Evolutionary conservation across 2,113 vertebrate species (phyloP), one percentile per base, ranked within the genome.

Genomic region (Narcine bancroftii): DNA sequence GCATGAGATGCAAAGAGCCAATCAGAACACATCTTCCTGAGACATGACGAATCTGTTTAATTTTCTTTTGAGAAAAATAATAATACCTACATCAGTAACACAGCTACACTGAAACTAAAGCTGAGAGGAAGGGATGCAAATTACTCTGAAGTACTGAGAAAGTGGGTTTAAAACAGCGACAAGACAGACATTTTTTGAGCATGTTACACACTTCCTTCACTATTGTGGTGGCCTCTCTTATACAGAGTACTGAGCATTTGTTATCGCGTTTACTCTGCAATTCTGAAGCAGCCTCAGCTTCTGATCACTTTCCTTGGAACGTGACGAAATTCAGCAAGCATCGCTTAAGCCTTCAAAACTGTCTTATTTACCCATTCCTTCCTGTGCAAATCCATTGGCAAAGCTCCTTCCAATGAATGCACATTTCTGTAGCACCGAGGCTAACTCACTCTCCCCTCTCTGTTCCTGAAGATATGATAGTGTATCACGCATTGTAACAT

Each of bases 1-100:
- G 96, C 96, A 96, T 96, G 96, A 97, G 96, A 97, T 96, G 94
- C 96, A 97, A 97, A 96, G 97, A 95, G 97, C 96, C 96, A 96
- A 94, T 96, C 94, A 92, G 95, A 97, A 97, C 96, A 96, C 96
- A 96, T 95, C 96, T 95, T 96, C 96, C 96, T 97, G 96, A 97
- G 96, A 97, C 96, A 96, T 95, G 96, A 96, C 96, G 95, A 96
- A 96, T 96, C 94, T 63, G 91, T 94, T 96, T 96, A 96, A 96
- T 96, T 95, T 53, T 66, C 45, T 89, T 11, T 66, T 42, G 42
- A 2, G 11, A 42, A 66, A 89, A 66, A 66, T 36, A 76, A 76
- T 39, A 66, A 96, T 94, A 96, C 95, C 96, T 94, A 97, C 96
- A 95, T 96, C 93, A 95, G 96, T 95, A 95, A 96, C 96, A 96